These are phyloP conservation scores for Lamprotornis superbus DNA, from an alignment of 2,113 vertebrate genomes.

Conservation along the genomic window DNA sequence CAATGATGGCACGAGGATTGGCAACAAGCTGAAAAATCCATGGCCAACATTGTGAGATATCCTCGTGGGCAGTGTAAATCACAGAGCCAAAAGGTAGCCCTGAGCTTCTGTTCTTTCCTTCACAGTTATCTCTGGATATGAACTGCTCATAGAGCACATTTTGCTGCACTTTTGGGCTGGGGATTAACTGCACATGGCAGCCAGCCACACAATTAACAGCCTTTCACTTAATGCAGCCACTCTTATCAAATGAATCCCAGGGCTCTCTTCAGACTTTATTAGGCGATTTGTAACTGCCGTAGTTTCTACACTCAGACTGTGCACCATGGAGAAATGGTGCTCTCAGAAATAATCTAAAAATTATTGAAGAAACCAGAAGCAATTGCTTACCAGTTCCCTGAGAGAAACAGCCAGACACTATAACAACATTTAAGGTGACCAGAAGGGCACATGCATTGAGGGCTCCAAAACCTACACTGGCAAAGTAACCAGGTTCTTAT, in stretches of 20 bases:
- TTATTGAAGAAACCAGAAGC: background rate
- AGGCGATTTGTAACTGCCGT: background rate
- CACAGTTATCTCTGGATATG: background rate
- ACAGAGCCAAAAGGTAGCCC: constrained; percentile 48
- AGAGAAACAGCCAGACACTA: background rate
- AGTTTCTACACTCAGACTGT: background rate
- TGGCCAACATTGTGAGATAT: constrained; percentile 55
- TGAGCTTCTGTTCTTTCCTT: background rate
- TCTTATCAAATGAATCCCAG: constrained; percentile 11
- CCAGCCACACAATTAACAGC: constrained; percentile 5
- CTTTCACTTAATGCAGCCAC: background rate
- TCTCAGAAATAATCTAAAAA: background rate
- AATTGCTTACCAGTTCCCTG: background rate
- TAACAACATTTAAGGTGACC: background rate
- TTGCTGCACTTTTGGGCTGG: background rate
- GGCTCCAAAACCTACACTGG: background rate
- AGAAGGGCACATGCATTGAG: background rate
- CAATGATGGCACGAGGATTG: constrained; percentile 72
- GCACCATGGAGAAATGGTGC: fast-evolving
- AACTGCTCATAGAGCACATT: background rate
- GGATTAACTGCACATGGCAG: constrained; percentile 7
- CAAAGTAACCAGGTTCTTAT: background rate
- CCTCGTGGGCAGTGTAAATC: constrained; percentile 28
- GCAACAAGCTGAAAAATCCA: constrained; percentile 62
- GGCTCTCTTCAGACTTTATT: background rate